Conservation (phyloP, 2,113 vertebrate genomes). For the Oreotrochilus melanogaster region DNA sequence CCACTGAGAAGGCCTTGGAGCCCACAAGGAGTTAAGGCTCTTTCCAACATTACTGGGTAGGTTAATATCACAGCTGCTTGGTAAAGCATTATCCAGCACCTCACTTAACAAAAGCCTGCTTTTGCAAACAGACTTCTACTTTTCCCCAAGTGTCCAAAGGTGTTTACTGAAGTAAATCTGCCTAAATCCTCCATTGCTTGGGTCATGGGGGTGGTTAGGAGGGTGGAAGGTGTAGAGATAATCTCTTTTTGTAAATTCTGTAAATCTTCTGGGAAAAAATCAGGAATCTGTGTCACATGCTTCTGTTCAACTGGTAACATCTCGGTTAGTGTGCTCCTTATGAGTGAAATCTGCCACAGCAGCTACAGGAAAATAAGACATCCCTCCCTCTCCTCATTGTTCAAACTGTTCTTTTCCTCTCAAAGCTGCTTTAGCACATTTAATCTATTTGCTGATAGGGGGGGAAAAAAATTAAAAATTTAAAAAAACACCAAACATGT, state of each 20-base stretch:
- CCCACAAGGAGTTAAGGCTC: constrained; percentile 85
- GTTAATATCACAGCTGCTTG: constrained; percentile 94
- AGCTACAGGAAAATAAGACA: constrained; percentile 59
- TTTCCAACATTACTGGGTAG: constrained; percentile 80
- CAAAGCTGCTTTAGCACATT: constrained; percentile 49
- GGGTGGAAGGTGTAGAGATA: constrained; percentile 92
- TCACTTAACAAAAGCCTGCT: constrained; percentile 92
- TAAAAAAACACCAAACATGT: background rate
- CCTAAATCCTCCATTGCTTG: constrained; percentile 91
- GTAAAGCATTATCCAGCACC: constrained; percentile 91
- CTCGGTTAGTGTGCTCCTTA: constrained; percentile 69
- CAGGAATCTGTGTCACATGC: constrained; percentile 95
- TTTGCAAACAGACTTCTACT: constrained; percentile 92
- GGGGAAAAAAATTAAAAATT: background rate
- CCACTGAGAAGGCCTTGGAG: background rate
- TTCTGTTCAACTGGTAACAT: constrained; percentile 84
- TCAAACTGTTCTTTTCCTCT: constrained; percentile 53
- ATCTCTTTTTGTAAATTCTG: constrained; percentile 93
- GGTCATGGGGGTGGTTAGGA: constrained; percentile 83
- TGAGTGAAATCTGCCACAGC: constrained; percentile 61
- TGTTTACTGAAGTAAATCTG: constrained; percentile 99
- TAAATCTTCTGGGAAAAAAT: constrained; percentile 77
- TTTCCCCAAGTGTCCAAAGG: constrained; percentile 92
- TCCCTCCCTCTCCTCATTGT: constrained; percentile 60
- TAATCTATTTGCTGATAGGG: constrained; percentile 70